A percentile compares a stretch with the other conserved stretches of the same genome.
These are phyloP conservation scores for Carterocephalus palaemon DNA, from an alignment of 2,888 invertebrate genomes.

Conservation along the genomic window DNA sequence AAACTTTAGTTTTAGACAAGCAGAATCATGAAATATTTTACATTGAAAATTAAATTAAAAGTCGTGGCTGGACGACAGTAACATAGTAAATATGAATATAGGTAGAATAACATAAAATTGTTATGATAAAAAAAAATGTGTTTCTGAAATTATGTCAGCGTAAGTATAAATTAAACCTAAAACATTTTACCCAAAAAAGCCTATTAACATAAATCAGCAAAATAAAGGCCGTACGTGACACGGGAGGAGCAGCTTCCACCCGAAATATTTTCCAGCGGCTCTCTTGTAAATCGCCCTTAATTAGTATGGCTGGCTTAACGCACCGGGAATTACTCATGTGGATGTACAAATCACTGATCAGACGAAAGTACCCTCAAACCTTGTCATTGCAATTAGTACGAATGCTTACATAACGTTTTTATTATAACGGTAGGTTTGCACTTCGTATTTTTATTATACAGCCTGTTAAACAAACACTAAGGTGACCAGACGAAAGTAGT, in stretches of 20 bases:
- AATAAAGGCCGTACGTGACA: constrained; percentile 16
- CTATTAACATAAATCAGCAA: constrained; percentile 19
- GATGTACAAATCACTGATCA: neutral
- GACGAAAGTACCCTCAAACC: too few species aligned
- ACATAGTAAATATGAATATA: too few species aligned
- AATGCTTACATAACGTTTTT: too few species aligned
- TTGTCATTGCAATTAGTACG: too few species aligned
- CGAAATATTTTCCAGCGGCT: constrained; percentile 14
- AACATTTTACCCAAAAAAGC: constrained; percentile 7
- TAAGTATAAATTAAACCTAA: neutral
- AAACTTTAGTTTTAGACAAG: constrained; percentile 12
- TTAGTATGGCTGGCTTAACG: constrained; percentile 6
- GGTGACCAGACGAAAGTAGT: too few species aligned
- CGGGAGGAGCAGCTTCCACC: constrained; percentile 15
- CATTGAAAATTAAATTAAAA: neutral
- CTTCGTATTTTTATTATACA: too few species aligned
- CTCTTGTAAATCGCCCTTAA: constrained; percentile 16
- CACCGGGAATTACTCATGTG: constrained; percentile 3
- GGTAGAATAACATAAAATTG: too few species aligned
- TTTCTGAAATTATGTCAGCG: neutral
- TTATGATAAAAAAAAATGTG: too few species aligned
- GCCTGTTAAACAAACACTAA: too few species aligned
- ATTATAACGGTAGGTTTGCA: too few species aligned
- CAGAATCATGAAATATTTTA: neutral
- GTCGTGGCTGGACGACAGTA: too few species aligned